Percentiles rank a stretch among this genome's conserved stretches.
These are phyloP conservation scores for Drosophila serrata DNA, from an alignment of 1,140 invertebrate species.

Conservation along the genomic window DNA sequence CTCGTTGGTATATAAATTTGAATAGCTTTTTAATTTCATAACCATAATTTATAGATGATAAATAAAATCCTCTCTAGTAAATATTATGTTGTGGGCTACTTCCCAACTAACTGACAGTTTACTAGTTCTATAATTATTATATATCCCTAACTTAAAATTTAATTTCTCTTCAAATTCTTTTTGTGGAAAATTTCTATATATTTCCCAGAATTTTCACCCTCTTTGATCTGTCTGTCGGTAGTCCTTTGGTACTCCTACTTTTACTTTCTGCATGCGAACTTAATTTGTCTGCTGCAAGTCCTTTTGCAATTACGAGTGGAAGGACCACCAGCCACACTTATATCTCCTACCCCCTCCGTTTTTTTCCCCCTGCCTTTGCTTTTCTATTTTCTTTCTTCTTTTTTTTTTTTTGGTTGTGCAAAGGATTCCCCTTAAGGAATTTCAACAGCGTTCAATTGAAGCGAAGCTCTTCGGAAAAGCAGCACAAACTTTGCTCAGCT, in stretches of 20 bases:
- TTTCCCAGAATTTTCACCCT: neutral
- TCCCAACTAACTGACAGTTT: too few species aligned
- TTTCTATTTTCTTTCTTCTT: too few species aligned
- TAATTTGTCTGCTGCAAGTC: slow-evolving; percentile 76
- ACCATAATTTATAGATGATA: too few species aligned
- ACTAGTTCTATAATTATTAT: too few species aligned
- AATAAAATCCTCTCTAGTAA: too few species aligned
- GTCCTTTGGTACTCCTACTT: slow-evolving; percentile 7
- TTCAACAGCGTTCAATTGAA: slow-evolving; percentile 80
- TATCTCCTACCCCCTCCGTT: neutral
- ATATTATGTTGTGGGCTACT: too few species aligned
- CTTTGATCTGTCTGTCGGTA: neutral
- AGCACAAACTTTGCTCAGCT: slow-evolving; percentile 75
- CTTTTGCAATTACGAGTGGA: slow-evolving; percentile 68
- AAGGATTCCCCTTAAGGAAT: slow-evolving; percentile 65
- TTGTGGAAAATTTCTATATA: neutral
- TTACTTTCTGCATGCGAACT: slow-evolving; percentile 39
- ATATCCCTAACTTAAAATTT: too few species aligned
- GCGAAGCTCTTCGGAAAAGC: slow-evolving; percentile 77
- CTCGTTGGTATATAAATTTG: too few species aligned
- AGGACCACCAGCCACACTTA: slow-evolving; percentile 7
- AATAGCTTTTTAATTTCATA: too few species aligned
- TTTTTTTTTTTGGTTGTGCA: slow-evolving; percentile 1
- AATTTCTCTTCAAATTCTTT: neutral
- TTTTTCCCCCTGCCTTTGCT: neutral